Evolutionary conservation across 2,113 vertebrate species (phyloP).

Genomic region (Ranitomeya imitator): DNA sequence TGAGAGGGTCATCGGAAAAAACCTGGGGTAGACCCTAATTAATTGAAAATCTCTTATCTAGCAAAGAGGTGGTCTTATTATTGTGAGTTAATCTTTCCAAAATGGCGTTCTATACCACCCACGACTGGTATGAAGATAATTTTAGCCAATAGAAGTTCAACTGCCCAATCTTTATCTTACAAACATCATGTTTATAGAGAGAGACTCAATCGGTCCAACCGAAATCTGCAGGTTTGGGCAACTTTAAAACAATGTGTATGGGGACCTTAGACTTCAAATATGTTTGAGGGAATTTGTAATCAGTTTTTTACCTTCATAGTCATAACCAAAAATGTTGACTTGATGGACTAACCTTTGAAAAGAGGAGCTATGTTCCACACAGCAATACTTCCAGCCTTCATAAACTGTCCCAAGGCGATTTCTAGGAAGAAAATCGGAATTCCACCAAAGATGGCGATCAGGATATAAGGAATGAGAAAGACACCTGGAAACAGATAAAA

Average conservation of each 20-base stretch:
- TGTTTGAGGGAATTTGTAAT: no score
- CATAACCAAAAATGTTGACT: not conserved
- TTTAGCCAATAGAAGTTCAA: no score
- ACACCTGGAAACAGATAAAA: conserved; percentile 69
- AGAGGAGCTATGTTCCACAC: conserved; percentile 84
- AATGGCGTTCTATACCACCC: not conserved
- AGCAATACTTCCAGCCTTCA: conserved; percentile 84
- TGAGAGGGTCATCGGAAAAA: no score
- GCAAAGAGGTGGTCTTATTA: not conserved
- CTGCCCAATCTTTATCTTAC: no score
- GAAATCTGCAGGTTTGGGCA: no score
- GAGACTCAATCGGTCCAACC: no score
- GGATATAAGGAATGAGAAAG: conserved; percentile 81
- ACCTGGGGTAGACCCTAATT: not conserved
- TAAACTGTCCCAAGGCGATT: conserved; percentile 82
- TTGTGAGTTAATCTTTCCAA: not conserved
- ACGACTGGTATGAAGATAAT: no score
- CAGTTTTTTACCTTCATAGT: not conserved
- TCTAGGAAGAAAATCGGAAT: conserved; percentile 86
- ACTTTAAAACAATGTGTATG: no score
- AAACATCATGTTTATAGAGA: no score
- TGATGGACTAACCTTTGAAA: conserved; percentile 74
- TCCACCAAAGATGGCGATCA: conserved; percentile 77
- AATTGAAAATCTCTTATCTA: not conserved
- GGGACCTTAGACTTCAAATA: no score